Evolutionary conservation across 37 sponge, comb jelly and placozoan genomes (phyloP).

Genomic region (Spongilla lacustris): DNA sequence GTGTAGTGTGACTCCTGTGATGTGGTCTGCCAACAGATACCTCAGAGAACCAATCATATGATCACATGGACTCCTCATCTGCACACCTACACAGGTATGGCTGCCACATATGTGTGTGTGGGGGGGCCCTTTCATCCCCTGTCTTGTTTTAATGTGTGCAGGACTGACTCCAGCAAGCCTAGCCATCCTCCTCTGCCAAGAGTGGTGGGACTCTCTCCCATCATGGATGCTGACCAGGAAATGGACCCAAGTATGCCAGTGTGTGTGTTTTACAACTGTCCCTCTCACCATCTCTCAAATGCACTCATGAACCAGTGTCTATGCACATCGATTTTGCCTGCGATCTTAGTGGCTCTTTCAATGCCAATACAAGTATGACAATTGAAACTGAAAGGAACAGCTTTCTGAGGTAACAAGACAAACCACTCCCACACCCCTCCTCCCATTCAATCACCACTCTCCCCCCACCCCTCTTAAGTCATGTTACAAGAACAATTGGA

Average conservation of each 20-base stretch:
- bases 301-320: too few species aligned
- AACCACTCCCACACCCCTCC: too few species aligned
- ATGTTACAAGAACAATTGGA: constrained; percentile 5
- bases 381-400: constrained; percentile 1
- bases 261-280: neutral
- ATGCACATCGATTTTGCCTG: neutral
- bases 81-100: constrained; percentile 29
- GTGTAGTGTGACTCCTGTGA: too few species aligned
- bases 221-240: neutral
- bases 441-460: neutral
- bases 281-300: neutral
- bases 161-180: neutral
- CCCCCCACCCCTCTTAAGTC: neutral
- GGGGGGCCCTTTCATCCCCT: neutral
- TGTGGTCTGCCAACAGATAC: neutral
- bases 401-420: neutral
- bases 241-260: neutral
- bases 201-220: constrained; percentile 15
- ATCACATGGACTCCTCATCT: constrained; percentile 6
- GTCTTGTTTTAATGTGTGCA: neutral
- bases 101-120: neutral
- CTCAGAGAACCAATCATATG: neutral
- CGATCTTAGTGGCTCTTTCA: neutral
- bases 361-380: neutral
- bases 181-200: neutral